phyloP scores from a whole-genome alignment of 2,888 invertebrate genomes.

The Melieria crassipennis region DNA sequence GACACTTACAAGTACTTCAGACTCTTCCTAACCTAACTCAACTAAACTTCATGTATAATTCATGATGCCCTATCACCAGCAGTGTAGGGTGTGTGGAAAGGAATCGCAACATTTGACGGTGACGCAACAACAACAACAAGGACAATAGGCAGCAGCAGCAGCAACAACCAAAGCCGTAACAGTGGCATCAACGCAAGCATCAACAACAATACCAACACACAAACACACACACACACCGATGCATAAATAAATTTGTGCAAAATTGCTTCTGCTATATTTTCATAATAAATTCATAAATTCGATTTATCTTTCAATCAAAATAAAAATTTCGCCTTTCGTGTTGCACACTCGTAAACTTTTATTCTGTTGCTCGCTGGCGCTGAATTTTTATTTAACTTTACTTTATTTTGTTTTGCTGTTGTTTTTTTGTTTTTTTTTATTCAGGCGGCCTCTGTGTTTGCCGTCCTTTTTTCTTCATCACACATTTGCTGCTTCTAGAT shows the following conservation, averaged over 20 bases:
- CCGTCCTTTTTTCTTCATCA: neutral
- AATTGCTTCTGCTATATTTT: slow-evolving; percentile 53
- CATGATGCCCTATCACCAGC: no score
- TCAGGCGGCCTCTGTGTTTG: neutral
- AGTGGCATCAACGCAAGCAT: neutral
- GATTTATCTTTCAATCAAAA: slow-evolving; percentile 62
- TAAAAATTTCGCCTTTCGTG: slow-evolving; percentile 42
- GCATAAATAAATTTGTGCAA: slow-evolving; percentile 33
- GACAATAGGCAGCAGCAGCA: neutral
- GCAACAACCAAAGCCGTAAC: slow-evolving; percentile 1
- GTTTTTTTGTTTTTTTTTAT: neutral
- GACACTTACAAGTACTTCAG: no score
- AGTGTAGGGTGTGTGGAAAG: no score
- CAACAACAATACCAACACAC: slow-evolving; percentile 2
- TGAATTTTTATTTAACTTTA: slow-evolving; percentile 1
- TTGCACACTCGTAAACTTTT: neutral
- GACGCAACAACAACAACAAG: neutral
- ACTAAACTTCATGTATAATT: no score
- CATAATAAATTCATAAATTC: slow-evolving; percentile 61
- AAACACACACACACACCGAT: slow-evolving; percentile 11
- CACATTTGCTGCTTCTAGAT: slow-evolving; percentile 8
- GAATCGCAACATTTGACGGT: no score
- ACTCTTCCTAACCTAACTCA: no score
- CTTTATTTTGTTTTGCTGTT: slow-evolving; percentile 12
- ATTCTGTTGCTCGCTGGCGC: neutral